Percentiles rank a stretch among this genome's conserved stretches.
These are phyloP conservation scores for Drosophila cardini DNA, from an alignment of 1,140 invertebrate species.

Conservation along the genomic window DNA sequence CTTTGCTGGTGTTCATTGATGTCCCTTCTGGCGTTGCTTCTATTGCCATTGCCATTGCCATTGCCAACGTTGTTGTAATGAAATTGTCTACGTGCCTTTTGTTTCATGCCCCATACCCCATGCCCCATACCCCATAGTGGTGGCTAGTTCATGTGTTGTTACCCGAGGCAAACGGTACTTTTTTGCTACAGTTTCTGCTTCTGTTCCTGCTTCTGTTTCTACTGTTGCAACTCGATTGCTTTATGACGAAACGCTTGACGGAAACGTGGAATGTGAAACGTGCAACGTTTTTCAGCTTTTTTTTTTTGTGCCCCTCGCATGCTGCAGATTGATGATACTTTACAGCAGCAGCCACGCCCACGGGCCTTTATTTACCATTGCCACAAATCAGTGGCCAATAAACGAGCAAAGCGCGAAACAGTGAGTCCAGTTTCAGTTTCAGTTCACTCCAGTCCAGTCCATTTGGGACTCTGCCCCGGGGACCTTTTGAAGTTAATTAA, in stretches of 20 bases:
- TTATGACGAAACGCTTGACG: conserved; percentile 62
- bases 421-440: not conserved
- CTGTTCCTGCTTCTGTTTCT: conserved; percentile 25
- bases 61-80: conserved; percentile 29
- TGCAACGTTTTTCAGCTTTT: conserved; percentile 21
- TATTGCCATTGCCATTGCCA: conserved; percentile 29
- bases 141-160: conserved; percentile 39
- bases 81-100: conserved; percentile 71
- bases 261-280: conserved; percentile 50
- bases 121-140: conserved; percentile 10
- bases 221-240: conserved; percentile 34
- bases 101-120: conserved; percentile 35
- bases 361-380: conserved; percentile 68
- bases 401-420: conserved; percentile 22
- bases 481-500: conserved; percentile 80
- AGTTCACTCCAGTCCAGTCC: no score
- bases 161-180: conserved; percentile 60
- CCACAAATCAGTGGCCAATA: conserved; percentile 79
- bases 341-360: conserved; percentile 54
- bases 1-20: conserved; percentile 29
- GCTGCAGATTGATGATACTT: conserved; percentile 71
- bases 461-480: conserved; percentile 6
- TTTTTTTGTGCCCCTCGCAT: conserved; percentile 30
- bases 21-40: conserved; percentile 28
- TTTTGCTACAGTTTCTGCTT: conserved; percentile 8